Base-by-base conservation (phyloP, 2,888 invertebrate species). In the Leptinotarsa rubiginosa region DNA sequence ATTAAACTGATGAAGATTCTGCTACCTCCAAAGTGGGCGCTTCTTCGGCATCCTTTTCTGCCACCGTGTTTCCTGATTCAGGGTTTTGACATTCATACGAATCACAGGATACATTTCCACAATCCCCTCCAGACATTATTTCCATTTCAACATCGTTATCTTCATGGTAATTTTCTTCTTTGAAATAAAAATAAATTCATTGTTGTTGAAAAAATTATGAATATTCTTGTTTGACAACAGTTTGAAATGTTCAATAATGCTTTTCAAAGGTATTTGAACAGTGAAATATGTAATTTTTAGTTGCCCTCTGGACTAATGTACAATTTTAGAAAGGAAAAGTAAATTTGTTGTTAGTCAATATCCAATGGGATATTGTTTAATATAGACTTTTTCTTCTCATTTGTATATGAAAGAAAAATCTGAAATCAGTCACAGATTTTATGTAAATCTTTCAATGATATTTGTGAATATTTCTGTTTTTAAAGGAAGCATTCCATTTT, bases 111-210 rank as follows among this genome's bases (percentile, higher is more conserved):
- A 81, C 73, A 73, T 81, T 82, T 52, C 81, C 81, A 73, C 82
- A 82, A 74, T 84, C 86, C 54, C 84, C 86, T 91, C 94, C 94
- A 80, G 93, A 93, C 91, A 95, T 95, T 2, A 95, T 94, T 87
- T 96, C 95, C 0, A 95, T 93, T 83, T 96, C 95, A 0, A 95
- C 93, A 84, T 96, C 95, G 85, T 96, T 96, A 86, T 96, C 96
- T 84, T 95, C 96, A 82, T 92, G 92, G 7, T 92, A 93, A 86
- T 92, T 92, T 66, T 92, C 92, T 79, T 92, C 93, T n/a, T 20
- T 56, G 20, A 20, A 18, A 56, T 22, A 20, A 56, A 56, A 56
- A 56, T 12, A 12, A 22, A 25, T 22, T 25, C 1, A 22, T 56
- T 56, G 2, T 10, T 12, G 41, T 41, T 41, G 41, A 41, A 41